phyloP scores from a whole-genome alignment of 1,140 invertebrate genomes.

The Hormaphis cornu region DNA sequence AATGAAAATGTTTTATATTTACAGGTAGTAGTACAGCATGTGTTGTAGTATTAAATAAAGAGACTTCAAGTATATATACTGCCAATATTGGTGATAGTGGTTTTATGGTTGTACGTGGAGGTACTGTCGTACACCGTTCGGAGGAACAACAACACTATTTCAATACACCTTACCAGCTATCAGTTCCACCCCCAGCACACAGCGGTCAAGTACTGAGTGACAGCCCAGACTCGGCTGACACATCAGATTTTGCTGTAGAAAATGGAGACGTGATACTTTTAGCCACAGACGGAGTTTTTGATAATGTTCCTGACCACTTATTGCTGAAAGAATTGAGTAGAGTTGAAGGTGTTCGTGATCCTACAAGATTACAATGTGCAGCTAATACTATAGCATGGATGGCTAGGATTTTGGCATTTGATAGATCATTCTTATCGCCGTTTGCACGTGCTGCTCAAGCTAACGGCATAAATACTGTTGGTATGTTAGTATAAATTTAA shows the following conservation, averaged over 20 bases:
- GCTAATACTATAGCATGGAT: slow-evolving; percentile 91
- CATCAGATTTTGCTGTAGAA: slow-evolving; percentile 79
- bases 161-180: slow-evolving; percentile 95
- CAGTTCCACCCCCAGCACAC: slow-evolving; percentile 80
- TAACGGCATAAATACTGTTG: slow-evolving; percentile 85
- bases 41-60: slow-evolving; percentile 82
- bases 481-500: slow-evolving; percentile 47
- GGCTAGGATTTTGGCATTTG: slow-evolving; percentile 84
- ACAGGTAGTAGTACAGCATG: slow-evolving; percentile 94
- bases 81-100: slow-evolving; percentile 99
- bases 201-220: slow-evolving; percentile 75
- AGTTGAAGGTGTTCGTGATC: slow-evolving; percentile 55
- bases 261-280: slow-evolving; percentile 92
- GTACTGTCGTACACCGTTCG: slow-evolving; percentile 78
- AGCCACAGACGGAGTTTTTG: slow-evolving; percentile 95
- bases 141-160: slow-evolving; percentile 97
- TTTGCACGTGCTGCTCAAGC: slow-evolving; percentile 85
- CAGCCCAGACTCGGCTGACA: slow-evolving; percentile 84
- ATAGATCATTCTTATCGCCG: slow-evolving; percentile 88
- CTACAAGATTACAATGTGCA: slow-evolving; percentile 69
- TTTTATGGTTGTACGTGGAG: slow-evolving; percentile 81
- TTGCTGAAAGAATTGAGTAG: slow-evolving; percentile 64
- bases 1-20: too few species aligned
- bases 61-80: slow-evolving; percentile 79
- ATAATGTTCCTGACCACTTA: slow-evolving; percentile 87